Base-by-base conservation (phyloP, 1,140 invertebrate species). In the Orussus abietinus region DNA sequence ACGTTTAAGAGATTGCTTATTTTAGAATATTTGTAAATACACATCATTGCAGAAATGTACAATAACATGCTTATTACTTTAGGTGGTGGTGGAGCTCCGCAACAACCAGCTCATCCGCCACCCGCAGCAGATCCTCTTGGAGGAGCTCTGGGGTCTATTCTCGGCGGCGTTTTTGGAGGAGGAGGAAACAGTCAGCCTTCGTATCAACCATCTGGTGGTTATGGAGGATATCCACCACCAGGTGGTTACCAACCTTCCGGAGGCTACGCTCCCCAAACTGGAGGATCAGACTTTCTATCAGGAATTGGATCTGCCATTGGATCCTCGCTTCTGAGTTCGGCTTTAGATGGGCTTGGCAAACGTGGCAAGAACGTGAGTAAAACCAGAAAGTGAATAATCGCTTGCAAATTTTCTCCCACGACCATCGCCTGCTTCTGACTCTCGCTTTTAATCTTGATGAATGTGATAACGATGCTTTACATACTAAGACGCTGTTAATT, bases 81-180 rank as follows among this genome's bases (percentile, higher is more conserved):
- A 46, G 43, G 41, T 38, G 50, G 51, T n/a, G 56, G 57, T 18
- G 50, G 48, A 31, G 43, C 21, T 25, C 45, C 31, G 10, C 56
- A 57, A 21, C 46, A 51, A 21, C 30, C 48, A 15, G 25, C 33
- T 26, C 53, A 51, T 2, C 37, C 48, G 13, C 18, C 21, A 13
- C n/a, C 22, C 1, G 5, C 6, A 6, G 22, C 26, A 22, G 59
- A 70, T 43, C 42, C 57, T 1, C 36, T 69, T 1, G 42, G 51
- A 4, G 64, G 67, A 35, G 38, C 57, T 5, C 32, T 72, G 22
- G 63, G 63, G 18, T 70, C 66, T 0, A 45, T 68, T 12, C 36
- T 71, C 15, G 66, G 69, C 15, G 57, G 57, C 7, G 64, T 72
- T 42, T 40, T 72, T n/a, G 66, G 67, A 6, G 65, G 66, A 15